Evolutionary conservation across 37 sponge, comb jelly and placozoan genomes (phyloP).

Genomic region (Theonella swinhoei): DNA sequence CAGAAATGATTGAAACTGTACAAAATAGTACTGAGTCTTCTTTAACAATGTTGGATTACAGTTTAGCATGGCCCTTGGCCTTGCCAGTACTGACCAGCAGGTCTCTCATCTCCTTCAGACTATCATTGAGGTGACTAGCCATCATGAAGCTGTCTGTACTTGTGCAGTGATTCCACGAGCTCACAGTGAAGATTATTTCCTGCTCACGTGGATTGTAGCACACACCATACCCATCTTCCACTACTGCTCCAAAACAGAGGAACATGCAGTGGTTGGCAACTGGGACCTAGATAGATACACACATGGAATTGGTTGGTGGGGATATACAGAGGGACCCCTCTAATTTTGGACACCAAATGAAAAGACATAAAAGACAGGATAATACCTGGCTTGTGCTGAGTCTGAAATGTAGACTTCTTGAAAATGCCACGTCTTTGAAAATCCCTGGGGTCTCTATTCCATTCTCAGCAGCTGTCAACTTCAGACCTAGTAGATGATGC

Average conservation of each 20-base stretch:
- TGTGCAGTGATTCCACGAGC: constrained; percentile 64
- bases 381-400: constrained; percentile 95
- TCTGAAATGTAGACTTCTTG: constrained; percentile 55
- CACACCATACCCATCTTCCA: constrained; percentile 90
- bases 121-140: constrained; percentile 38
- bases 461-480: constrained; percentile 70
- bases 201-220: constrained; percentile 88
- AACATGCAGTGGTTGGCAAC: constrained; percentile 50
- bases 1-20: too few relatives aligned
- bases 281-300: constrained; percentile 67
- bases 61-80: constrained; percentile 1
- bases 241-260: constrained; percentile 90
- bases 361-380: too few relatives aligned
- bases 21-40: too few relatives aligned
- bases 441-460: constrained; percentile 75
- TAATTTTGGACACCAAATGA: background rate
- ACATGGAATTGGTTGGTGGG: background rate
- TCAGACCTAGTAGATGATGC: constrained; percentile 87
- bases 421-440: constrained; percentile 77
- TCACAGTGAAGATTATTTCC: constrained; percentile 54
- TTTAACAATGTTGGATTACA: background rate
- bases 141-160: constrained; percentile 68
- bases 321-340: background rate
- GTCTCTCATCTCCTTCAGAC: constrained; percentile 58
- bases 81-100: constrained; percentile 14